These are phyloP conservation scores for Xiphophorus hellerii DNA, from an alignment of 2,113 vertebrate genomes.

Conservation along the genomic window DNA sequence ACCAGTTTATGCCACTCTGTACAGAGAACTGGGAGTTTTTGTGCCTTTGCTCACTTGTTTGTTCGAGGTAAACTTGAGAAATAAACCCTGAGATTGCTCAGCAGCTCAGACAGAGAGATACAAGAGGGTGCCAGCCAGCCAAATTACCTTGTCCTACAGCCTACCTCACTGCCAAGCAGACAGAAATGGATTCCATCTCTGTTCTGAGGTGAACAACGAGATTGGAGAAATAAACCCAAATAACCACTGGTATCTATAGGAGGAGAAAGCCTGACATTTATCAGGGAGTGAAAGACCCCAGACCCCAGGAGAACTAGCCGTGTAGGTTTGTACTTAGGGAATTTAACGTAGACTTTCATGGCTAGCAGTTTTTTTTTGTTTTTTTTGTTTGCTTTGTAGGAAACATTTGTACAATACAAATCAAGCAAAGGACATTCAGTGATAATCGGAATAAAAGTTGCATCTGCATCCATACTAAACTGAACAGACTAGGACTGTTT, in stretches of 20 bases:
- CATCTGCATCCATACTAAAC: background rate
- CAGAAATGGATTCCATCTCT: slow-evolving; percentile 70
- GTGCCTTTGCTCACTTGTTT: slow-evolving; percentile 44
- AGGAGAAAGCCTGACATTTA: slow-evolving; percentile 58
- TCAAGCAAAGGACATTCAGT: background rate
- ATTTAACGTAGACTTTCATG: background rate
- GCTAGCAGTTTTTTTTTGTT: background rate
- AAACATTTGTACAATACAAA: too few species aligned
- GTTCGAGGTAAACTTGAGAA: slow-evolving; percentile 63
- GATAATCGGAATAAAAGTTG: background rate
- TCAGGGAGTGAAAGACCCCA: slow-evolving; percentile 48
- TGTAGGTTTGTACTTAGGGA: background rate
- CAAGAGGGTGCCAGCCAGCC: slow-evolving; percentile 48
- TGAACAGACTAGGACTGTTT: background rate
- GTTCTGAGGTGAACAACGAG: slow-evolving; percentile 62
- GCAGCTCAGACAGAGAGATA: slow-evolving; percentile 48
- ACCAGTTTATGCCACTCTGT: slow-evolving; percentile 28
- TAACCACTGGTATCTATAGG: slow-evolving; percentile 61
- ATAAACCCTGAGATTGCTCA: slow-evolving; percentile 43
- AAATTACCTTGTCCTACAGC: slow-evolving; percentile 68
- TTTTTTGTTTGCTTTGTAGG: background rate
- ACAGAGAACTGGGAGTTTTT: slow-evolving; percentile 10
- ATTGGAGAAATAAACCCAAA: slow-evolving; percentile 69
- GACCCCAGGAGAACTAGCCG: slow-evolving; percentile 8
- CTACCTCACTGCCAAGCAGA: slow-evolving; percentile 51